A percentile compares a stretch with the other conserved stretches of the same genome.
phyloP scores from a whole-genome alignment of 2,888 invertebrate genomes.

The Cheilosia vulpina region DNA sequence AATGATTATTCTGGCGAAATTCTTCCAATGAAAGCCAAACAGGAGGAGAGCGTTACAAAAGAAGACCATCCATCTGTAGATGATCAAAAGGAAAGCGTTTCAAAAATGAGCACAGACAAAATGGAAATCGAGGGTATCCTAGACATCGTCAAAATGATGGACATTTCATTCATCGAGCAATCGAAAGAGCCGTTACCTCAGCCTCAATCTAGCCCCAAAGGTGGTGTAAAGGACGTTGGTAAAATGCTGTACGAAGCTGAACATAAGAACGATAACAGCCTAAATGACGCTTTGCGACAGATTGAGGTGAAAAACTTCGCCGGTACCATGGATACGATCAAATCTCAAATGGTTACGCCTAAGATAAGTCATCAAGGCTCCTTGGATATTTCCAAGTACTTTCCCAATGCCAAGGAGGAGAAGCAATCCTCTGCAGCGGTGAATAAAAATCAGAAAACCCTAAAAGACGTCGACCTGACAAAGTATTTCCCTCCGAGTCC shows the following conservation, averaged over 20 bases:
- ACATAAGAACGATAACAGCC: slow-evolving; percentile 77
- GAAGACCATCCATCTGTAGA: neutral
- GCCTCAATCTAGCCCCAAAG: slow-evolving; percentile 35
- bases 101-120: slow-evolving; percentile 68
- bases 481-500: slow-evolving; percentile 83
- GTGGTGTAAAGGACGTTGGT: slow-evolving; percentile 78
- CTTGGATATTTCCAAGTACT: slow-evolving; percentile 82
- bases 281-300: slow-evolving; percentile 81
- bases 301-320: slow-evolving; percentile 82
- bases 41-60: neutral
- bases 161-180: slow-evolving; percentile 70
- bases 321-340: slow-evolving; percentile 82
- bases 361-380: slow-evolving; percentile 80
- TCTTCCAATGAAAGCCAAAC: neutral
- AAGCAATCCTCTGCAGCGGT: slow-evolving; percentile 78
- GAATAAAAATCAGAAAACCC: slow-evolving; percentile 82
- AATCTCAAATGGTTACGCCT: slow-evolving; percentile 81
- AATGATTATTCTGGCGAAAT: no score
- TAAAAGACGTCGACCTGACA: slow-evolving; percentile 82
- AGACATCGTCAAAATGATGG: slow-evolving; percentile 79
- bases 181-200: slow-evolving; percentile 50
- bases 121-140: slow-evolving; percentile 80
- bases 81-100: slow-evolving; percentile 14
- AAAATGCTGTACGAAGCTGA: slow-evolving; percentile 79
- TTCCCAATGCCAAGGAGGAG: slow-evolving; percentile 82